Evolutionary conservation across 1,140 invertebrate genomes (phyloP).

Genomic region (Lycorma delicatula): DNA sequence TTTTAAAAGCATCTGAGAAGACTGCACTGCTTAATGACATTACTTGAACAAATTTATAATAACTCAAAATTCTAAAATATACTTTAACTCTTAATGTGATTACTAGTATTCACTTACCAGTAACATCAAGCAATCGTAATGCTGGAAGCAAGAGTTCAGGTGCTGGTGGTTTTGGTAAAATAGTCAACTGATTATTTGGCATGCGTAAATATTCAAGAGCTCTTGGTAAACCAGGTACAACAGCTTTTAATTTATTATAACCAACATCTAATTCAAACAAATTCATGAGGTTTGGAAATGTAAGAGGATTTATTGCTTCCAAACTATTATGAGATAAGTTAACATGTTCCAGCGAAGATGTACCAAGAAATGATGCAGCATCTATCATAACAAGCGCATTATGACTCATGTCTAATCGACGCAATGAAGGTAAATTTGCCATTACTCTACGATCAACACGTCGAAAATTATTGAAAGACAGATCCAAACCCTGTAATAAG

Average conservation of each 20-base stretch:
- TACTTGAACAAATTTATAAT: too few relatives aligned
- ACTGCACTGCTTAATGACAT: too few relatives aligned
- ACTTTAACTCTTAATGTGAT: too few relatives aligned
- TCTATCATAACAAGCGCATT: constrained; percentile 64
- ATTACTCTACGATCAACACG: constrained; percentile 60
- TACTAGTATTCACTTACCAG: too few relatives aligned
- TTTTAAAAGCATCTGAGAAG: too few relatives aligned
- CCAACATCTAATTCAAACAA: constrained; percentile 72
- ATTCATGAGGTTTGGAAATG: constrained; percentile 60
- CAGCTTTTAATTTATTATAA: constrained; percentile 51
- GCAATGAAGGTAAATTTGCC: constrained; percentile 61
- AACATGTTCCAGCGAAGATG: constrained; percentile 58
- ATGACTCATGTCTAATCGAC: constrained; percentile 66
- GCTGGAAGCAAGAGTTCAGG: constrained; percentile 59
- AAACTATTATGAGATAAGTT: constrained; percentile 31
- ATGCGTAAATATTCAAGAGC: constrained; percentile 70
- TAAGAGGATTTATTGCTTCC: constrained; percentile 35
- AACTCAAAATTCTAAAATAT: too few relatives aligned
- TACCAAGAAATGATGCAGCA: constrained; percentile 59
- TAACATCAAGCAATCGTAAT: constrained; percentile 62
- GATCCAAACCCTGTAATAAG: constrained; percentile 58
- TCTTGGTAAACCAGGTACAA: constrained; percentile 61
- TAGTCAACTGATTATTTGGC: constrained; percentile 60
- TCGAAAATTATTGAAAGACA: constrained; percentile 66
- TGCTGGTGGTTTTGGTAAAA: constrained; percentile 50